Conservation (phyloP, 2,797 vertebrate genomes). For the Hydrocynus forskahlii region DNA sequence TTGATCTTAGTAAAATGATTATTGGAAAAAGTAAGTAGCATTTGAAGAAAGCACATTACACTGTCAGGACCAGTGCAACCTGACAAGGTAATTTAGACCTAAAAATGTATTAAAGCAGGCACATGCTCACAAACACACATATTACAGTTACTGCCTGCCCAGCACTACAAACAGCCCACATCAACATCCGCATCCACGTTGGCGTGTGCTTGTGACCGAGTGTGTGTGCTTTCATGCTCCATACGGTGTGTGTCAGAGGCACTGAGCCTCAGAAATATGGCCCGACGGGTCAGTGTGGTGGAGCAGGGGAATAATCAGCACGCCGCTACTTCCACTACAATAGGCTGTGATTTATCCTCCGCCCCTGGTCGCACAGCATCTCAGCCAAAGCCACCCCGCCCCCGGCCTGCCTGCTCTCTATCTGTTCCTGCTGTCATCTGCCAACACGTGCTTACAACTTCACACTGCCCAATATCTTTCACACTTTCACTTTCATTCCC, state of each 20-base stretch:
- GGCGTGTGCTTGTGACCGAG: conserved; percentile 16
- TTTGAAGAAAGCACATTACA: neutral
- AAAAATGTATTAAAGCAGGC: neutral
- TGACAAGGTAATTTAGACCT: neutral
- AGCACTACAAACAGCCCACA: neutral
- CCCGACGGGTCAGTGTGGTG: conserved; percentile 47
- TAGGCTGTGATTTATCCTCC: conserved; percentile 66
- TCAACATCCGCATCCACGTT: neutral
- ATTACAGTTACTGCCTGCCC: neutral
- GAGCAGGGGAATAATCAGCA: conserved; percentile 59
- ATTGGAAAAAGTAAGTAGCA: neutral
- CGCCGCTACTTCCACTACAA: conserved; percentile 59
- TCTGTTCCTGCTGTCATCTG: neutral
- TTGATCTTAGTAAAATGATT: neutral
- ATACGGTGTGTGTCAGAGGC: conserved; percentile 56
- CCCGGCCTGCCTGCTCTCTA: neutral
- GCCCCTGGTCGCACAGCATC: conserved; percentile 11
- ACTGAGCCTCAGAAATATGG: conserved; percentile 60
- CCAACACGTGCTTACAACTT: neutral
- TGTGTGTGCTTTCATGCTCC: conserved; percentile 29
- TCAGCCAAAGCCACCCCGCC: neutral
- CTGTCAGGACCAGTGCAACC: neutral
- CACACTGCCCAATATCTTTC: neutral
- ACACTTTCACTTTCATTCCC: neutral
- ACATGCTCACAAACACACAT: neutral